Evolutionary conservation across 2,888 invertebrate species (phyloP), one percentile per base, ranked within the genome.

Genomic region (Lepidochrysops patricia): DNA sequence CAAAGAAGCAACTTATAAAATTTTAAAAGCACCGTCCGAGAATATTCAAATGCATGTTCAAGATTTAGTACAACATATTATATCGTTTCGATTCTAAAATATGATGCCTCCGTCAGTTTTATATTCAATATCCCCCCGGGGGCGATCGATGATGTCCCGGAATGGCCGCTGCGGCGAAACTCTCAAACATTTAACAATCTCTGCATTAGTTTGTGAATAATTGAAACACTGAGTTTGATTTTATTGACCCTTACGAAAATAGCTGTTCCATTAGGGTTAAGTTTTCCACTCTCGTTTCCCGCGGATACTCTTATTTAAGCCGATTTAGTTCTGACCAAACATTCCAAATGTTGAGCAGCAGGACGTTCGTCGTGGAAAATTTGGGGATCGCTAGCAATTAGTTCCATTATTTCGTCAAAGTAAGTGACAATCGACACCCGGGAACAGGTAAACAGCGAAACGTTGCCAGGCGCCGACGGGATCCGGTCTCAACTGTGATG

Each of bases 71-170:
- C 25, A 34, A n/a, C 34, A 34, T 58, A 35, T n/a, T n/a, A n/a
- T 34, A 50, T 50, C 49, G 50, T 26, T 57, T 50, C 57, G 35
- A 64, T 59, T 58, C 63, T 57, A 62, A 60, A 68, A 72, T 70
- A 66, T 66, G 65, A 52, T 56, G 62, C 37, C 76, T 76, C 70
- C 73, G 73, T 80, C 75, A 76, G 75, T 77, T 75, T 75, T 74
- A 70, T 73, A 75, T 77, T 74, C 66, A 77, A 79, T 78, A 79
- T 79, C 73, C 75, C 74, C 71, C 68, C 61, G 66, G 56, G 69
- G 62, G 66, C 71, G 69, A 73, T 73, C 71, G 74, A 65, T 68
- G 63, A 69, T 73, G 77, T 77, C 64, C 62, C 57, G 56, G 62
- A 72, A 73, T 72, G 69, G 71, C 73, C 72, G 35, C 25, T 60